Conservation (phyloP, 2,113 vertebrate species). For the Leptodactylus fuscus region DNA sequence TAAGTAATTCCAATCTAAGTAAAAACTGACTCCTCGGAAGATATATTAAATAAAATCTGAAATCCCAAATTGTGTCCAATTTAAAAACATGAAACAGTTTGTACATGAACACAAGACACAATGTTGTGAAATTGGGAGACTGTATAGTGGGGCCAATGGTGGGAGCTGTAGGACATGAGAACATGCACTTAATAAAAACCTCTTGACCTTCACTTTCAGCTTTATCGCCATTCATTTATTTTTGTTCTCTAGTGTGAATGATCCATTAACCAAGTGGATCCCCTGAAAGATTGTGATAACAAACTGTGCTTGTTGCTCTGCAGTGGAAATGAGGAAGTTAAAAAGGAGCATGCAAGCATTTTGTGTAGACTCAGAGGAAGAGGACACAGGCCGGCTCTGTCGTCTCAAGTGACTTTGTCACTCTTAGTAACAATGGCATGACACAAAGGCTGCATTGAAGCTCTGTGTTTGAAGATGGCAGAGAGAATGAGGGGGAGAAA, state of each 20-base stretch:
- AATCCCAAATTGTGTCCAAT: background rate
- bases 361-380: constrained; percentile 38
- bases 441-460: constrained; percentile 43
- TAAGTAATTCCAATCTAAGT: too few relatives aligned
- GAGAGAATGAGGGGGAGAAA: constrained; percentile 32
- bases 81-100: constrained; percentile 34
- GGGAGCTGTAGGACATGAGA: background rate
- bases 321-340: constrained; percentile 32
- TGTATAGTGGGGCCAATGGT: background rate
- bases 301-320: constrained; percentile 15
- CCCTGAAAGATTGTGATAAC: background rate
- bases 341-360: constrained; percentile 18
- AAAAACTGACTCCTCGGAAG: too few relatives aligned
- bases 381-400: constrained; percentile 44
- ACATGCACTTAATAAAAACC: background rate
- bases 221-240: background rate
- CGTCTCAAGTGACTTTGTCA: constrained; percentile 54
- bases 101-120: constrained; percentile 44
- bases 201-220: constrained; percentile 10
- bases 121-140: constrained; percentile 21
- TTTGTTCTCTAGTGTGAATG: constrained; percentile 5
- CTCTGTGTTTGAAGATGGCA: constrained; percentile 32
- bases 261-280: constrained; percentile 33
- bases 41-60: too few relatives aligned
- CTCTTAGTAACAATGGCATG: constrained; percentile 31